Evolutionary conservation across 1,140 invertebrate species (phyloP).

Genomic region (Drosophila malerkotliana): DNA sequence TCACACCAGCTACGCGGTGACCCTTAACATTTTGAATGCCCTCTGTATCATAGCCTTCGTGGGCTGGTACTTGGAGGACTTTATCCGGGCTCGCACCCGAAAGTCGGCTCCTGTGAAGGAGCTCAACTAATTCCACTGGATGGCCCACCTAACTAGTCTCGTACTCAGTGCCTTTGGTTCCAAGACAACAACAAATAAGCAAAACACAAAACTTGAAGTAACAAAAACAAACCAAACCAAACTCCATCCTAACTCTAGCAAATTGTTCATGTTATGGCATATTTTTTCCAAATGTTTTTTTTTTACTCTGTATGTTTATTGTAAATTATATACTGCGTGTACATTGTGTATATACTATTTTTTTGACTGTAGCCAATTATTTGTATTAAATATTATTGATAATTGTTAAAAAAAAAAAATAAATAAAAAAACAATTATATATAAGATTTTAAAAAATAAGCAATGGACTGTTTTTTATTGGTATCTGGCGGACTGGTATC

Average conservation of each 20-base stretch:
- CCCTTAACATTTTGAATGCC: slow-evolving; percentile 86
- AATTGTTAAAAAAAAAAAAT: slow-evolving; percentile 66
- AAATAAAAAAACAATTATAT: slow-evolving; percentile 21
- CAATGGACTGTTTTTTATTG: too few species aligned
- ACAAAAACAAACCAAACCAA: not conserved
- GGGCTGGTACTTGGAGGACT: slow-evolving; percentile 73
- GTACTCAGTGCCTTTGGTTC: slow-evolving; percentile 7
- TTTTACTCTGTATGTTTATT: slow-evolving; percentile 31
- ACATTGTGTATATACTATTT: slow-evolving; percentile 72
- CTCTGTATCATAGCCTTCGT: slow-evolving; percentile 67
- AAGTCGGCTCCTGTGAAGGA: slow-evolving; percentile 45
- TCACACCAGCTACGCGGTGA: slow-evolving; percentile 85
- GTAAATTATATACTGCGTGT: slow-evolving; percentile 30
- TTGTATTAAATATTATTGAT: slow-evolving; percentile 61
- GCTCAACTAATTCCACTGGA: slow-evolving; percentile 4
- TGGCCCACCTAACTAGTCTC: not conserved
- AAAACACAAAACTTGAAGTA: not conserved
- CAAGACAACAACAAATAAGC: not conserved
- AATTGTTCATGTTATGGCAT: slow-evolving; percentile 55
- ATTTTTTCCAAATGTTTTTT: slow-evolving; percentile 21
- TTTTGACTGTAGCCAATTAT: slow-evolving; percentile 62
- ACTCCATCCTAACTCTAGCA: slow-evolving; percentile 45
- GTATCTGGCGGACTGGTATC: too few species aligned
- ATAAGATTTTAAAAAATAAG: not conserved
- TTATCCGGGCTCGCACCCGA: slow-evolving; percentile 44